These are phyloP conservation scores for Acromyrmex charruanus DNA, from an alignment of 1,140 invertebrate species.

Conservation along the genomic window DNA sequence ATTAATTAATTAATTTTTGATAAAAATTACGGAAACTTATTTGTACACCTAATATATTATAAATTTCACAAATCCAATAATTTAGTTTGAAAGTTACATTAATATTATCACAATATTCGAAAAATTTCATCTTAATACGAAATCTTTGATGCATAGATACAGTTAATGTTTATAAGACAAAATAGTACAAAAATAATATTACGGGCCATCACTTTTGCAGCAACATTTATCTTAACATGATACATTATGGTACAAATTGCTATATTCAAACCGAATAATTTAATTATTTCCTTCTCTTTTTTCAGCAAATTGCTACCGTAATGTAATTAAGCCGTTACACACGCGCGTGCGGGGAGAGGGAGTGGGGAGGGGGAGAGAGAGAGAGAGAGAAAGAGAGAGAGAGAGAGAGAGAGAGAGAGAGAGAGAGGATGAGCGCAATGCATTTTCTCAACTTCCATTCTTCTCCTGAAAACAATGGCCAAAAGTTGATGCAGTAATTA, in stretches of 20 bases:
- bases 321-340: constrained; percentile 9
- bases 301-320: constrained; percentile 1
- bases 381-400: no score
- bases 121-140: constrained; percentile 8
- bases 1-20: no score
- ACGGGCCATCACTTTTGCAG: background rate
- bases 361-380: no score
- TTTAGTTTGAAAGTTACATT: background rate
- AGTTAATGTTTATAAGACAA: background rate
- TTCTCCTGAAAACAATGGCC: background rate
- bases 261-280: constrained; percentile 42
- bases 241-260: constrained; percentile 17
- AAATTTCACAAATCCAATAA: constrained; percentile 1
- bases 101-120: background rate
- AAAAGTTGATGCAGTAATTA: constrained; percentile 17
- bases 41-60: background rate
- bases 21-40: no score
- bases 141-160: background rate
- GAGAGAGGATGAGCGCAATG: background rate
- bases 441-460: constrained; percentile 14
- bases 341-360: background rate
- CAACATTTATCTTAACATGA: background rate
- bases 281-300: constrained; percentile 27
- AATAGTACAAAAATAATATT: background rate
- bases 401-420: no score